Conservation (phyloP, 2,797 vertebrate genomes). For the Allobates femoralis region DNA sequence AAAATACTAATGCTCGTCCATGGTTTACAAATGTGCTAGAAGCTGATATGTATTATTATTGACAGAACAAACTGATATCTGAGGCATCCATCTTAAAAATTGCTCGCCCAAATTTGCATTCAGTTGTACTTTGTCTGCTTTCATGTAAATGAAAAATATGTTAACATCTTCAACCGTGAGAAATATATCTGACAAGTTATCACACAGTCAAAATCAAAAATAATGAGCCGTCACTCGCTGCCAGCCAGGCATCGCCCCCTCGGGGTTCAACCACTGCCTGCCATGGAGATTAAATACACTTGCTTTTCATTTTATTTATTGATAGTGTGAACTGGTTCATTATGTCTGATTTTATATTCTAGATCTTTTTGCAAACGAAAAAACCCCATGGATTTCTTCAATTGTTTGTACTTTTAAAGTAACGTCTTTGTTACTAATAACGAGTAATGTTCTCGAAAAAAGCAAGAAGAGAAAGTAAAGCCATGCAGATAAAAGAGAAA, state of each 20-base stretch:
- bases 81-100: conserved; percentile 28
- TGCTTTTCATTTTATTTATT: conserved; percentile 60
- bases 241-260: conserved; percentile 49
- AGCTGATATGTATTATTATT: conserved; percentile 21
- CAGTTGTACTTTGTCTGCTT: conserved; percentile 36
- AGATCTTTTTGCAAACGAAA: background rate
- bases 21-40: conserved; percentile 12
- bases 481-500: no score
- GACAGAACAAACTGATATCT: conserved; percentile 28
- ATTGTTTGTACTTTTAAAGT: background rate
- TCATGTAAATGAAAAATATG: conserved; percentile 56
- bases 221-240: conserved; percentile 56
- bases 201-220: conserved; percentile 58
- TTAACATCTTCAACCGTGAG: conserved; percentile 55
- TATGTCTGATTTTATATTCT: conserved; percentile 48
- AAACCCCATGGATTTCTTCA: background rate
- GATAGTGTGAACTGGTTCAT: conserved; percentile 56
- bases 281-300: conserved; percentile 58
- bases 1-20: background rate
- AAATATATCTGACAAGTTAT: conserved; percentile 60
- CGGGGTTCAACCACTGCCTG: conserved; percentile 41
- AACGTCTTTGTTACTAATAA: conserved; percentile 2
- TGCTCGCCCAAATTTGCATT: conserved; percentile 38
- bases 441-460: conserved; percentile 17
- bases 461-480: background rate